phyloP scores from a whole-genome alignment of 2,888 invertebrate species.

The Phania funesta region DNA sequence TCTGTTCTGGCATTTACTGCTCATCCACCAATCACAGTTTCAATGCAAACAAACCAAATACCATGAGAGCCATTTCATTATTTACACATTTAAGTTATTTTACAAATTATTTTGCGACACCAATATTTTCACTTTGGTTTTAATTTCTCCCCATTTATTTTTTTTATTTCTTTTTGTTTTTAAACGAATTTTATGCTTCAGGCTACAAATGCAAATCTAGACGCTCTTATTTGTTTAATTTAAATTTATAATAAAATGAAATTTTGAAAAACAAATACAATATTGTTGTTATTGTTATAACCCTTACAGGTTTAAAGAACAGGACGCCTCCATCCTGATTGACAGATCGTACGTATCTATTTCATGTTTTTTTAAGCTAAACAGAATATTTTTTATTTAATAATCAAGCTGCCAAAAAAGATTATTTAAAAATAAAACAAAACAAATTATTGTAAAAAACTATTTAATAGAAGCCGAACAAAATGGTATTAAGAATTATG shows the following conservation, averaged over 20 bases:
- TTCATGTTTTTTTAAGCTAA: slow-evolving; percentile 38
- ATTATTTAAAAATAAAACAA: neutral
- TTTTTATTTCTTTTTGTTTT: slow-evolving; percentile 36
- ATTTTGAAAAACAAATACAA: slow-evolving; percentile 36
- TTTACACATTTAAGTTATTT: neutral
- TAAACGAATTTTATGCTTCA: slow-evolving; percentile 60
- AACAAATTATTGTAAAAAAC: slow-evolving; percentile 23
- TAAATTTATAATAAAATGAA: slow-evolving; percentile 7
- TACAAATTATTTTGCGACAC: neutral
- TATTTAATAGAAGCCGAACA: slow-evolving; percentile 20
- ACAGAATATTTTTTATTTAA: slow-evolving; percentile 12
- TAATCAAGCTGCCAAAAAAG: slow-evolving; percentile 1
- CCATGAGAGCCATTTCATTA: neutral
- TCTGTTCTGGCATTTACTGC: too few species aligned
- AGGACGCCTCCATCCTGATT: slow-evolving; percentile 80
- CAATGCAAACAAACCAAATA: too few species aligned
- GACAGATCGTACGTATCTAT: slow-evolving; percentile 81
- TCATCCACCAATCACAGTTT: too few species aligned
- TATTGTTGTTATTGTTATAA: slow-evolving; percentile 73
- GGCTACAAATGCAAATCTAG: slow-evolving; percentile 39
- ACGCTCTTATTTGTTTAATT: slow-evolving; percentile 20
- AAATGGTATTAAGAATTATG: neutral
- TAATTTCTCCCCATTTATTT: slow-evolving; percentile 10
- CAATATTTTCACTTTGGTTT: neutral
- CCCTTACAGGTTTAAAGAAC: slow-evolving; percentile 81